Evolutionary conservation across 2,113 vertebrate genomes (phyloP).

Genomic region (Lichenostomus cassidix): DNA sequence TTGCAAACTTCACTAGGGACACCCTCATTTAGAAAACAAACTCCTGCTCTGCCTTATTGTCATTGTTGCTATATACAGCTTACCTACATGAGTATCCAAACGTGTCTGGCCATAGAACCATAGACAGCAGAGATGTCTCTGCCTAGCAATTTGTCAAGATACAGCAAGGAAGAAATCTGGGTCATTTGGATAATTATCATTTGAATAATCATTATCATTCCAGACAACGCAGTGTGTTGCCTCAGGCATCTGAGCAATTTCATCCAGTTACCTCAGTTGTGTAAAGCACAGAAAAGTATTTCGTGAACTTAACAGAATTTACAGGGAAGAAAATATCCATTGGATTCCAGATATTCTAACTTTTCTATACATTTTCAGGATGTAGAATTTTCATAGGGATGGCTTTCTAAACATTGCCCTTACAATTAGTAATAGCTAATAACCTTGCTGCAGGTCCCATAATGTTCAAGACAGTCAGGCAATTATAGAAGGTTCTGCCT

Average conservation of each 20-base stretch:
- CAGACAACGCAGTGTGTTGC: conserved; percentile 39
- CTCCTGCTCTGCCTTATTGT: background rate
- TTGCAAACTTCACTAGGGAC: background rate
- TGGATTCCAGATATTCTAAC: background rate
- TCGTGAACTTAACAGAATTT: background rate
- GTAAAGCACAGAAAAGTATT: background rate
- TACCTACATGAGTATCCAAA: background rate
- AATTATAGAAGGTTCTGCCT: background rate
- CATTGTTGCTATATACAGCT: background rate
- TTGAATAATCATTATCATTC: conserved; percentile 55
- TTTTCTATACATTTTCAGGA: background rate
- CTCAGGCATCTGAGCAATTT: conserved; percentile 23
- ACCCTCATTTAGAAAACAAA: background rate
- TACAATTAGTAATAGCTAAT: background rate
- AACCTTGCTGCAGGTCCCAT: background rate
- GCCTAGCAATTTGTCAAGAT: conserved; percentile 10
- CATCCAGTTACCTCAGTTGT: background rate
- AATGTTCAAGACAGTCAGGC: background rate
- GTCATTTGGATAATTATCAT: conserved; percentile 48
- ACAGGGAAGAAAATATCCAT: rapidly evolving
- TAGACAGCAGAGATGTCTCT: background rate
- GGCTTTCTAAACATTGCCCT: background rate
- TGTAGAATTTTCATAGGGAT: background rate
- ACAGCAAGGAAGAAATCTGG: conserved; percentile 27
- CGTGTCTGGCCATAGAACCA: background rate